Conservation (phyloP, 2,888 invertebrate genomes). For the Margaritifera margaritifera region DNA sequence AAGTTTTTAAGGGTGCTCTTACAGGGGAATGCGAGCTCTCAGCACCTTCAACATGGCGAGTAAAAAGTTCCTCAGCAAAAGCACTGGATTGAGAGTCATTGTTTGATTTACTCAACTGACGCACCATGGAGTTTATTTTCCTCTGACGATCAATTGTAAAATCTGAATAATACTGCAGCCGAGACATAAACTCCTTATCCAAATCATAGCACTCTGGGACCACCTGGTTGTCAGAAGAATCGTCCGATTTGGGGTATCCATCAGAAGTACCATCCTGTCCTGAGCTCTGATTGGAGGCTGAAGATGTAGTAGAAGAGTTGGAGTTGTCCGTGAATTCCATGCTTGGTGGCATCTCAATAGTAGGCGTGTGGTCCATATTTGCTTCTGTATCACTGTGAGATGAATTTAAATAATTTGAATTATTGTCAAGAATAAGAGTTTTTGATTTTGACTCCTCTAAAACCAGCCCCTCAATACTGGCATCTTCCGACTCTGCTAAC, state of each 20-base stretch:
- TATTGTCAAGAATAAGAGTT: conserved; percentile 46
- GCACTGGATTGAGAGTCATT: conserved; percentile 29
- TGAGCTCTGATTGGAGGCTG: conserved; percentile 25
- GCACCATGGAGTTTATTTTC: conserved; percentile 55
- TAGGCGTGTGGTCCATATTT: conserved; percentile 25
- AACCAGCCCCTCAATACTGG: conserved; percentile 34
- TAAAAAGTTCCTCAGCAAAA: conserved; percentile 40
- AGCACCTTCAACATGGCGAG: conserved; percentile 52
- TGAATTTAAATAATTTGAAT: conserved; percentile 49
- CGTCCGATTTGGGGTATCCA: conserved; percentile 50
- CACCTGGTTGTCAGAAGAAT: conserved; percentile 54
- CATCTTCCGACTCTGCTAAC: conserved; percentile 22
- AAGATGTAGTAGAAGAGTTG: conserved; percentile 31
- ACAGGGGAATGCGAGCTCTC: conserved; percentile 38
- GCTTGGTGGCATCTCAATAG: conserved; percentile 36
- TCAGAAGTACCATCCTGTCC: conserved; percentile 45
- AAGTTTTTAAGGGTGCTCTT: conserved; percentile 27
- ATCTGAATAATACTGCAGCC: conserved; percentile 62
- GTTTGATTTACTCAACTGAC: conserved; percentile 21
- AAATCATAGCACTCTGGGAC: conserved; percentile 50
- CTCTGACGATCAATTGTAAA: conserved; percentile 60
- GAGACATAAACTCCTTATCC: conserved; percentile 57
- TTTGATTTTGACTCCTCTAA: conserved; percentile 32
- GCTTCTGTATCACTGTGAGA: conserved; percentile 33
- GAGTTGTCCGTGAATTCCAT: conserved; percentile 36